Base-by-base conservation (phyloP, 2,888 invertebrate genomes). In the Pyrochroa serraticornis region DNA sequence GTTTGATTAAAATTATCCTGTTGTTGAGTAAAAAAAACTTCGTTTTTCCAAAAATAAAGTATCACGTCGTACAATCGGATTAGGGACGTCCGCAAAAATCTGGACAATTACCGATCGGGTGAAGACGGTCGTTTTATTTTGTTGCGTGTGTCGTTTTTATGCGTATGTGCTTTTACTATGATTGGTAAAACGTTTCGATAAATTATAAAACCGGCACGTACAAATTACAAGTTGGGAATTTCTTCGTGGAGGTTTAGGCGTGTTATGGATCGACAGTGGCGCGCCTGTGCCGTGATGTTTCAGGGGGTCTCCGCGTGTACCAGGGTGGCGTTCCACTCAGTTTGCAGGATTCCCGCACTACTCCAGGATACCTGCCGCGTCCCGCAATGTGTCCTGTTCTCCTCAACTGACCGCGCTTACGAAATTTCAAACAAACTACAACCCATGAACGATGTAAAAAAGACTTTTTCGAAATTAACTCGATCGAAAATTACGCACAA, bases 281-380 rank as follows among this genome's bases (percentile, higher is more conserved):
- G 71, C 71, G 71, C 71, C 63, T 69, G 71, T 68, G 68, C 68
- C 61, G 61, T 37, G 38, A 13, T 39, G 54, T 63, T 69, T 71
- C 65, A 57, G 58, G 58, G 69, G 69, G 68, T 66, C 67, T 66
- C 67, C 71, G 67, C 64, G 63, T 55, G 43, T 59, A 38, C 49
- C 63, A 69, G 70, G 71, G 69, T 71, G 71, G 71, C 71, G 71
- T 71, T 59, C 53, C 56, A 59, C 63, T 71, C 71, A 71, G 71
- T 71, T 65, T 67, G 68, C 69, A 70, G 67, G 63, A 67, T 54
- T 59, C 64, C 55, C 58, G 46, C 63, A 57, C 48, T 58, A 60
- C 56, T 60, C 60, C 50, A 65, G 58, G 62, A 67, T 58, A 65
- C 54, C 58, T 47, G 44, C 49, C 52, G 56, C 63, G 60, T 54